A percentile compares a stretch with the other conserved stretches of the same genome.
These are phyloP conservation scores for Drosophila fulvimacula DNA, from an alignment of 2,888 invertebrate genomes.

Conservation along the genomic window DNA sequence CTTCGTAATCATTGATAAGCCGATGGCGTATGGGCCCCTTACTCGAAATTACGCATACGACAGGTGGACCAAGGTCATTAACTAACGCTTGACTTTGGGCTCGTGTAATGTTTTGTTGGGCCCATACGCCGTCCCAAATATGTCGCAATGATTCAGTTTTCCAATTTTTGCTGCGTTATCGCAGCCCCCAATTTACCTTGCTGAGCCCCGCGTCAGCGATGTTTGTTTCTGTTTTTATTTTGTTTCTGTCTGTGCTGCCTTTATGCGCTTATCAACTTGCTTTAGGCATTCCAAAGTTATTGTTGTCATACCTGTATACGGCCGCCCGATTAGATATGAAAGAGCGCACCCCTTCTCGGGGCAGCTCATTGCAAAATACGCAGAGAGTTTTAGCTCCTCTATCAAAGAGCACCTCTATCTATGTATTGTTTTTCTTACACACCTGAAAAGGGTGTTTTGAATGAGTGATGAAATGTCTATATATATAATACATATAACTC, in stretches of 20 bases:
- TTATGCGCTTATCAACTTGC: conserved; percentile 47
- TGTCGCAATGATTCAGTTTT: conserved; percentile 73
- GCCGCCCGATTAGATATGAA: conserved; percentile 49
- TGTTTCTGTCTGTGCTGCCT: conserved; percentile 25
- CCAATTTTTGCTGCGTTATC: conserved; percentile 50
- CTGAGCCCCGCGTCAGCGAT: conserved; percentile 24
- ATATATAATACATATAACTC: no score
- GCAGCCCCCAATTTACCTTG: conserved; percentile 33
- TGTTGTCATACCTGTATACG: conserved; percentile 26
- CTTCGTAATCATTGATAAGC: conserved; percentile 44
- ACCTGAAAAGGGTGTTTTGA: background rate
- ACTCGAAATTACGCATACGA: conserved; percentile 62
- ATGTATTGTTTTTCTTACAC: background rate
- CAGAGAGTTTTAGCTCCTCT: conserved; percentile 15
- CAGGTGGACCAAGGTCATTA: conserved; percentile 82
- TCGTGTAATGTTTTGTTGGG: conserved; percentile 12
- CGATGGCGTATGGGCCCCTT: conserved; percentile 20
- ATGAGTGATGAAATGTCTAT: background rate
- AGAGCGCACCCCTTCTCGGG: conserved; percentile 50
- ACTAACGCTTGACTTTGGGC: conserved; percentile 62
- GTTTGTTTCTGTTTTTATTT: conserved; percentile 36
- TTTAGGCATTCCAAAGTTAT: conserved; percentile 71
- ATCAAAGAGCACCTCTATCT: no score
- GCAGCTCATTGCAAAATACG: conserved; percentile 27
- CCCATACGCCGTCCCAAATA: conserved; percentile 30